Evolutionary conservation across 1,140 invertebrate species (phyloP).

Genomic region (Papilio aristodemus): DNA sequence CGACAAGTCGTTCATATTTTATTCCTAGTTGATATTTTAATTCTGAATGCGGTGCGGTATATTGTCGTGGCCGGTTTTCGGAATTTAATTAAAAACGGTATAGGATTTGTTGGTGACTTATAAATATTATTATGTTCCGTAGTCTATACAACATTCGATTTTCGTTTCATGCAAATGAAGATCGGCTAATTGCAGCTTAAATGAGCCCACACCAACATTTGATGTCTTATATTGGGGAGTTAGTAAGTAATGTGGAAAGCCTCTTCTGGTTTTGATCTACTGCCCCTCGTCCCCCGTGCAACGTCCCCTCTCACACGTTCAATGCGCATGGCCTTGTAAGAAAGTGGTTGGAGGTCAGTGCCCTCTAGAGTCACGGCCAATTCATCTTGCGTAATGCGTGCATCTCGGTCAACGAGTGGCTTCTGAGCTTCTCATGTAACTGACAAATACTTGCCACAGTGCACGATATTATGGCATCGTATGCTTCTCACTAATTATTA

Average conservation of each 20-base stretch:
- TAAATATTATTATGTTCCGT: no score
- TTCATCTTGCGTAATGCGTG: constrained; percentile 7
- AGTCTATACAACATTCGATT: no score
- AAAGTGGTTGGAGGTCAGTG: constrained; percentile 24
- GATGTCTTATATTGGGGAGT: no score
- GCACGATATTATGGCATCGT: not conserved
- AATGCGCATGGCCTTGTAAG: constrained; percentile 21
- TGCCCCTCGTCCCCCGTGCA: no score
- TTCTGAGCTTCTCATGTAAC: constrained; percentile 12
- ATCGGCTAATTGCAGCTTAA: no score
- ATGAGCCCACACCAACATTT: no score
- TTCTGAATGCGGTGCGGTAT: not conserved
- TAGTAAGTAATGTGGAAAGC: no score
- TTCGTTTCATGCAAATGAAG: no score
- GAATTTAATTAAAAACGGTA: not conserved
- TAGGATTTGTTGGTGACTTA: not conserved
- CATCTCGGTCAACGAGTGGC: constrained; percentile 27
- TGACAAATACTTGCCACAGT: constrained; percentile 6
- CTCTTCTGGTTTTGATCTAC: constrained; percentile 5
- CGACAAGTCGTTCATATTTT: no score
- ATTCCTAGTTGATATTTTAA: not conserved
- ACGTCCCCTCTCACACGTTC: not conserved
- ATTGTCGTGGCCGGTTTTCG: not conserved
- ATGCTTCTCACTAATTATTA: not conserved
- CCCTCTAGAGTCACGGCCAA: constrained; percentile 23